Percentiles rank a stretch among this genome's conserved stretches.
Conservation (phyloP, 2,113 vertebrate genomes). For the Speoplatyrhinus poulsoni region DNA sequence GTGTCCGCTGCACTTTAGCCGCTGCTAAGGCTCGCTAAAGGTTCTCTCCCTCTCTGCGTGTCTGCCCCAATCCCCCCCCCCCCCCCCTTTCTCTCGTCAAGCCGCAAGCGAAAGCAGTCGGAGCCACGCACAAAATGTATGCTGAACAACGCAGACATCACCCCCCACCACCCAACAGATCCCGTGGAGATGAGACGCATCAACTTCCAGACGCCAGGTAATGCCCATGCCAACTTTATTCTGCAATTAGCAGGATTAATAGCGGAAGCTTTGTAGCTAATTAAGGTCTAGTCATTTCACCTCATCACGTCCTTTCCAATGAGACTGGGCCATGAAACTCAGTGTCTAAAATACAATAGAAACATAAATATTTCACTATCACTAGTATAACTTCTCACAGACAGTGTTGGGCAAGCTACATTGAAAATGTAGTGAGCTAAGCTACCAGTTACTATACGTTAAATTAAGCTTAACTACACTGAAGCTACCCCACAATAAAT, state of each 20-base stretch:
- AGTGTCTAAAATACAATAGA: no score
- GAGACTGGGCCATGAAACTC: no score
- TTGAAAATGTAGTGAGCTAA: no score
- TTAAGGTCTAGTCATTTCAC: no score
- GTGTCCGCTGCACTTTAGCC: not conserved
- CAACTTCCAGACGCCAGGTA: slow-evolving; percentile 98
- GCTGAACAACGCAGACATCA: slow-evolving; percentile 91
- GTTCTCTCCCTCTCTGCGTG: slow-evolving; percentile 7
- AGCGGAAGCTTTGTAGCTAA: not conserved
- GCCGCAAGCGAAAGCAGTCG: slow-evolving; percentile 93
- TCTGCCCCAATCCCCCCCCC: slow-evolving; percentile 5
- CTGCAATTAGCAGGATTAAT: not conserved
- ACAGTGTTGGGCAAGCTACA: no score
- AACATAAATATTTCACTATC: no score
- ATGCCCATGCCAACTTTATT: not conserved
- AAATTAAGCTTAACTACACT: no score
- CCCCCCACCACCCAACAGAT: slow-evolving; percentile 94
- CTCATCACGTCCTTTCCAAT: no score
- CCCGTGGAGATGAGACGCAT: slow-evolving; percentile 97
- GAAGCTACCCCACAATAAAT: no score
- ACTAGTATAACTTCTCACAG: not conserved
- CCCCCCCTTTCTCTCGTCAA: slow-evolving; percentile 31
- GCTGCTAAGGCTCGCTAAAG: not conserved
- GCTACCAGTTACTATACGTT: no score
- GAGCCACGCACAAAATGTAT: slow-evolving; percentile 94